These are phyloP conservation scores for Pseudolaguvia tuberculata DNA, from an alignment of 2,113 vertebrate genomes.

Conservation along the genomic window DNA sequence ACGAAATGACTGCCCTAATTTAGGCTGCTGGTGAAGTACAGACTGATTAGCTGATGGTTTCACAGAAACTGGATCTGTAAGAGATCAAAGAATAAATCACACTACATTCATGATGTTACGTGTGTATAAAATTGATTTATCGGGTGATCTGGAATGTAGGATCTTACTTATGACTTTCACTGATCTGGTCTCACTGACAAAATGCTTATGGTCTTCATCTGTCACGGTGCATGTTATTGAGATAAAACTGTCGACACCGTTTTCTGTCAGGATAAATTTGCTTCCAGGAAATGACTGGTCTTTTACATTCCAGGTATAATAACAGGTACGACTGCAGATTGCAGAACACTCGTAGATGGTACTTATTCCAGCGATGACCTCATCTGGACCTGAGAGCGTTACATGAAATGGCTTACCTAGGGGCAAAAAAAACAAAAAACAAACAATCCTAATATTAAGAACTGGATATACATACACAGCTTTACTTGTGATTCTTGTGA, in stretches of 20 bases:
- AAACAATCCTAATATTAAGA: neutral
- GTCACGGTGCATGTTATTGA: constrained; percentile 40
- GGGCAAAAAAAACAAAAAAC: no score
- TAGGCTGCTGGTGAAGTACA: constrained; percentile 23
- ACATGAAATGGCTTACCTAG: constrained; percentile 33
- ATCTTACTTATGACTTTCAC: constrained; percentile 52
- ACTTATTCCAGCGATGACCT: constrained; percentile 31
- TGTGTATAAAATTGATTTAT: neutral
- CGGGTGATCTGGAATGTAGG: neutral
- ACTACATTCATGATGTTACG: neutral
- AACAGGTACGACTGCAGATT: constrained; percentile 47
- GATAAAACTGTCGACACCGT: constrained; percentile 34
- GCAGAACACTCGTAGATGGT: constrained; percentile 50
- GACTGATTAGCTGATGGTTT: constrained; percentile 21
- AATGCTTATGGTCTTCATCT: constrained; percentile 14
- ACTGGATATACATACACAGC: neutral
- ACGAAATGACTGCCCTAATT: constrained; percentile 38
- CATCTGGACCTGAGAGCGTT: constrained; percentile 14
- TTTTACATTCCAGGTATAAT: constrained; percentile 49
- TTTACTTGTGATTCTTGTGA: neutral
- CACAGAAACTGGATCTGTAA: constrained; percentile 52
- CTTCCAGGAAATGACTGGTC: constrained; percentile 18
- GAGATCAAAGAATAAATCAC: constrained; percentile 7
- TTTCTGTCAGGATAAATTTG: constrained; percentile 42
- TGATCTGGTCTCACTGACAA: neutral